A percentile compares a stretch with the other conserved stretches of the same genome.
Evolutionary conservation across 2,888 invertebrate species (phyloP).

Genomic region (Morpho helenor): DNA sequence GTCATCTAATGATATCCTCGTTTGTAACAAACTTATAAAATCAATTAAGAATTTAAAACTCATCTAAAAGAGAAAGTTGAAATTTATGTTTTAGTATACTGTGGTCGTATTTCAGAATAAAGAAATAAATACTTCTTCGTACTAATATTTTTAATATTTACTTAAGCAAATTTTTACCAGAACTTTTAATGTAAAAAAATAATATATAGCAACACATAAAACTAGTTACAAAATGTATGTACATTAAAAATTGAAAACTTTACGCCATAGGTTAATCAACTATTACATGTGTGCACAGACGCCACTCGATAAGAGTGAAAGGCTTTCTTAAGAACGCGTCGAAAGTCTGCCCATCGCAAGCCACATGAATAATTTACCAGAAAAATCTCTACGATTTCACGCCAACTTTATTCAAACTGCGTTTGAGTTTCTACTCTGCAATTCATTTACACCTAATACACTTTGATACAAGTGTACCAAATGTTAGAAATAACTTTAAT

Average conservation of each 20-base stretch:
- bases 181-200: too few relatives aligned
- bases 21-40: too few relatives aligned
- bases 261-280: slow-evolving; percentile 20
- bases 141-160: too few relatives aligned
- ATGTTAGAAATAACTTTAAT: slow-evolving; percentile 11
- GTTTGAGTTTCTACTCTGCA: slow-evolving; percentile 72
- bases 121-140: too few relatives aligned
- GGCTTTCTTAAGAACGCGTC: slow-evolving; percentile 70
- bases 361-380: slow-evolving; percentile 79
- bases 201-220: too few relatives aligned
- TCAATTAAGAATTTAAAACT: too few relatives aligned
- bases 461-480: slow-evolving; percentile 47
- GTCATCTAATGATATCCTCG: too few relatives aligned
- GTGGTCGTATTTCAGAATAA: too few relatives aligned
- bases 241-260: background rate
- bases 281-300: slow-evolving; percentile 17
- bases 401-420: slow-evolving; percentile 71
- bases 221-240: too few relatives aligned
- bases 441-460: slow-evolving; percentile 61
- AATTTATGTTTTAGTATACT: too few relatives aligned
- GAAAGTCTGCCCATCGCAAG: slow-evolving; percentile 71
- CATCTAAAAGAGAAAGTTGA: too few relatives aligned
- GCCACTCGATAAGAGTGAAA: slow-evolving; percentile 71
- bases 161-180: too few relatives aligned
- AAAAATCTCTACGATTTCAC: slow-evolving; percentile 79